phyloP scores from a whole-genome alignment of 2,113 vertebrate genomes.

The Hippocampus comes region DNA sequence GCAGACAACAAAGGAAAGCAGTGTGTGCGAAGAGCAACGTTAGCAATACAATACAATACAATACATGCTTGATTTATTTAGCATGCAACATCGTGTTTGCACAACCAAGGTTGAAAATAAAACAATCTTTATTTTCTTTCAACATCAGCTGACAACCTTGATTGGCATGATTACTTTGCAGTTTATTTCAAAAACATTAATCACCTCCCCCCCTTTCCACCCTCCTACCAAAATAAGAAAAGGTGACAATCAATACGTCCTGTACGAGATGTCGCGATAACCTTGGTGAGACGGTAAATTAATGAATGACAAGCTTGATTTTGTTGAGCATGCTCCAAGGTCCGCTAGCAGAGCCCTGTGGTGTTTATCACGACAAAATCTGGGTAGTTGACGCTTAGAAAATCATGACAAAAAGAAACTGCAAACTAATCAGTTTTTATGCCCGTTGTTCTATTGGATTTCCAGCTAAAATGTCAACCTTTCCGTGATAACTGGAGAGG shows the following conservation, averaged over 20 bases:
- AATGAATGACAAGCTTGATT: constrained; percentile 3
- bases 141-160: background rate
- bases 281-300: constrained; percentile 6
- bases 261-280: constrained; percentile 38
- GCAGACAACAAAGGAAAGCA: background rate
- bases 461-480: background rate
- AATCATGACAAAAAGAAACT: background rate
- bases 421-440: constrained; percentile 1
- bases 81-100: constrained; percentile 15
- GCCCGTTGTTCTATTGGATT: background rate
- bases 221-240: constrained; percentile 30
- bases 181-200: constrained; percentile 12
- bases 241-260: constrained; percentile 51
- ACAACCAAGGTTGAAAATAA: constrained; percentile 36
- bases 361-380: constrained; percentile 1
- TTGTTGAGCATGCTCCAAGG: background rate
- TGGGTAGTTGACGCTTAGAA: background rate
- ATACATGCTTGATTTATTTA: no score
- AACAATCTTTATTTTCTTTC: background rate
- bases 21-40: background rate
- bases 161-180: background rate
- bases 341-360: background rate
- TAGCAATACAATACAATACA: background rate
- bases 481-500: background rate
- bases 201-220: constrained; percentile 4